phyloP scores from a whole-genome alignment of 2,113 vertebrate genomes.

The Orcinus orca region DNA sequence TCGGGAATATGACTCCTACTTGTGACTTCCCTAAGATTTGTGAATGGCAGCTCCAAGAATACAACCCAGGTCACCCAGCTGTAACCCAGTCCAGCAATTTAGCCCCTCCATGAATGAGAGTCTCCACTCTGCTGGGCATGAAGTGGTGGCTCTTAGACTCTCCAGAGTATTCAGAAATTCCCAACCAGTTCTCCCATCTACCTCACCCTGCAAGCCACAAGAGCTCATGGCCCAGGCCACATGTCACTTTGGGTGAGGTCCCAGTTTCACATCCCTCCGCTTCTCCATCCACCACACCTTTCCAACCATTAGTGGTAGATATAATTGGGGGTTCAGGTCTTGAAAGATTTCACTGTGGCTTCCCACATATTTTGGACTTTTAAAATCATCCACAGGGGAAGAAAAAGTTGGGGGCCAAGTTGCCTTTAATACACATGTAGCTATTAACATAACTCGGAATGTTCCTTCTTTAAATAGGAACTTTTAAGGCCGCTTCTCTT shows the following conservation, averaged over 20 bases:
- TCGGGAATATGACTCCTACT: background rate
- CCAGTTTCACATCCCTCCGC: conserved; percentile 23
- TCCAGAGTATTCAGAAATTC: conserved; percentile 30
- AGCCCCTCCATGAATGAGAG: conserved; percentile 50
- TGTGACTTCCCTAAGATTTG: conserved; percentile 23
- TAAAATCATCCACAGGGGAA: conserved; percentile 67
- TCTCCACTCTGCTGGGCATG: background rate
- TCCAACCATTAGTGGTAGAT: conserved; percentile 59
- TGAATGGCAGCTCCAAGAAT: conserved; percentile 59
- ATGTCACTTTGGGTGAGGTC: conserved; percentile 57
- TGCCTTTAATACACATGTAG: conserved; percentile 72
- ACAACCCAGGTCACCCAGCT: background rate
- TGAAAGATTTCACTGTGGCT: conserved; percentile 76
- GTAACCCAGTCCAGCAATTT: conserved; percentile 21
- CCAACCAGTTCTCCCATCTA: background rate
- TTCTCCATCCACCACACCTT: conserved; percentile 54
- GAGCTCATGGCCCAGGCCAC: conserved; percentile 40
- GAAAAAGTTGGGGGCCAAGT: conserved; percentile 58
- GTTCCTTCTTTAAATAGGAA: conserved; percentile 77
- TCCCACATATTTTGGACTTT: conserved; percentile 73
- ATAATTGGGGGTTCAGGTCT: conserved; percentile 69
- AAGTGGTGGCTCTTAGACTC: conserved; percentile 25
- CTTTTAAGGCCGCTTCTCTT: conserved; percentile 61
- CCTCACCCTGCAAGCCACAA: background rate
- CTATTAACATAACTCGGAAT: conserved; percentile 72